Percentiles rank a stretch among this genome's conserved stretches.
Conservation (phyloP, 2,888 invertebrate species). For the Drosophila anomelani region DNA sequence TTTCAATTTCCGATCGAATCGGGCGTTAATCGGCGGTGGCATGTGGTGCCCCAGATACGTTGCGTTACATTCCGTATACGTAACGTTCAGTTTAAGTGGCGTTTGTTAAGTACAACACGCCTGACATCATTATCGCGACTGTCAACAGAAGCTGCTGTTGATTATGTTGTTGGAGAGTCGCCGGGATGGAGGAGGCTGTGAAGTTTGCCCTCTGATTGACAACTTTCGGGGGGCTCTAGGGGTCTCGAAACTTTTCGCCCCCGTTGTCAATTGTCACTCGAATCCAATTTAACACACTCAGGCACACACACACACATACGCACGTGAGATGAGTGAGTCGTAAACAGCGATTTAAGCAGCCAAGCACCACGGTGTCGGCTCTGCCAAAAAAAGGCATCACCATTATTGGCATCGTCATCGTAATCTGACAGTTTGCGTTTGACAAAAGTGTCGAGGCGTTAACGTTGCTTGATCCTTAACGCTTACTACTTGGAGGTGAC, state of each 20-base stretch:
- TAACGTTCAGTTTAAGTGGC: conserved; percentile 68
- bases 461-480: conserved; percentile 45
- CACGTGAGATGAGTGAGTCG: conserved; percentile 28
- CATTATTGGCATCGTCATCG: conserved; percentile 75
- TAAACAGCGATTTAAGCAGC: conserved; percentile 67
- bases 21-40: conserved; percentile 39
- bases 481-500: conserved; percentile 21
- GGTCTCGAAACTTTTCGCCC: conserved; percentile 53
- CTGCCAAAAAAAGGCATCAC: conserved; percentile 46
- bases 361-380: conserved; percentile 19
- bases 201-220: conserved; percentile 70
- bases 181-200: conserved; percentile 31
- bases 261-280: conserved; percentile 77
- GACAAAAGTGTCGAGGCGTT: conserved; percentile 65
- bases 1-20: conserved; percentile 18
- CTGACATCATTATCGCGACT: conserved; percentile 76
- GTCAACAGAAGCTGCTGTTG: conserved; percentile 62
- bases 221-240: conserved; percentile 43
- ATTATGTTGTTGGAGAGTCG: conserved; percentile 49
- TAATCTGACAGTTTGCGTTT: conserved; percentile 68
- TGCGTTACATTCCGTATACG: conserved; percentile 56
- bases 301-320: conserved; percentile 44
- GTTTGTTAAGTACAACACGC: conserved; percentile 74
- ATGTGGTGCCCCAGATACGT: conserved; percentile 34
- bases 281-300: conserved; percentile 68